Evolutionary conservation across 2,113 vertebrate genomes (phyloP), one percentile per base, ranked within the genome.

Genomic region (Cyrtonyx montezumae): DNA sequence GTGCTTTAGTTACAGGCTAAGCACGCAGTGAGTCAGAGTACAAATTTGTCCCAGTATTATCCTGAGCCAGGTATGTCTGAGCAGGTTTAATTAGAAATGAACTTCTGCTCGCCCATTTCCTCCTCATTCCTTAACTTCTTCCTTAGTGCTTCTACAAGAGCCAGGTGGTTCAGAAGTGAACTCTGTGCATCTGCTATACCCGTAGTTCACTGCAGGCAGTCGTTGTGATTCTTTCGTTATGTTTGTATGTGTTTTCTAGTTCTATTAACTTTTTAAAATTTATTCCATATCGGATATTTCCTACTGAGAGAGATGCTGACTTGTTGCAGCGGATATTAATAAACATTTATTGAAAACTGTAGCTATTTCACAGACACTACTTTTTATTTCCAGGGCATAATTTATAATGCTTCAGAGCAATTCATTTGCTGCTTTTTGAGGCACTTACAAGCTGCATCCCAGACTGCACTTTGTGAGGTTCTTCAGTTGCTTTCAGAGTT

Each of bases 11-110:
- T n/a, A 71, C 43, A 13, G 19, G 58, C 51, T 7, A 22, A 25
- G 17, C 0, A 10, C 8, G 15, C 28, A 43, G 42, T 40, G 40
- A 3, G 0, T 46, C 17, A 0, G 40, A 40, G 18, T n/a, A 7
- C 9, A 51, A 51, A 1, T 56, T 84, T 46, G 30, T 32, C 32
- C n/a, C 36, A 0, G 1, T 46, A 0, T 26, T 42, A 13, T 14
- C 46, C 22, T 42, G 4, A 17, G 23, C 13, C 32, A 62, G 55
- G 16, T 46, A 11, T 14, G 21, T 65, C 51, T 42, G 30, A 58
- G 25, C 18, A 49, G 28, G 13, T 66, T 74, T 49, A 28, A 55
- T n/a, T 4, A 3, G 37, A 45, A 73, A 55, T 32, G 37, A 17
- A 13, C 65, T 25, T 36, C 40, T 59, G 22, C 53, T 42, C 43